These are phyloP conservation scores for Drosophila sechellia DNA, from an alignment of 1,140 invertebrate species.

Conservation along the genomic window DNA sequence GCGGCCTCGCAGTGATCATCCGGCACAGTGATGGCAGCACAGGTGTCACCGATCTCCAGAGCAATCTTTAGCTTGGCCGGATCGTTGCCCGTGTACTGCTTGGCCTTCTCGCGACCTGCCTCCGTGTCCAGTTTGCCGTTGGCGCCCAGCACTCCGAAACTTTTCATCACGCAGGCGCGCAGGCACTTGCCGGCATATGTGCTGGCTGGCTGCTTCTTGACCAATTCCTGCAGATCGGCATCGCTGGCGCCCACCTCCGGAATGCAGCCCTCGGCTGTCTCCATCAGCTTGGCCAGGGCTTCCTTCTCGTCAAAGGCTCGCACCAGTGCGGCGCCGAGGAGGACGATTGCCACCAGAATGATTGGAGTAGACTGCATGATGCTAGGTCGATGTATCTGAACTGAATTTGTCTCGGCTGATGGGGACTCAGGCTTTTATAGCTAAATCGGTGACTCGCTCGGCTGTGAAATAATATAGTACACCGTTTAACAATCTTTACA, in stretches of 20 bases:
- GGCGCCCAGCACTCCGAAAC: constrained; percentile 30
- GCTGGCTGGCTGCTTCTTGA: constrained; percentile 48
- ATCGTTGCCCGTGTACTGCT: constrained; percentile 58
- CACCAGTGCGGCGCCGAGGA: constrained; percentile 33
- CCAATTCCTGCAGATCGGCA: constrained; percentile 42
- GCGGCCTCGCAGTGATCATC: constrained; percentile 68
- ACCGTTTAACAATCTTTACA: constrained; percentile 28
- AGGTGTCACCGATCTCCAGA: constrained; percentile 63
- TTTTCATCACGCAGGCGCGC: constrained; percentile 71
- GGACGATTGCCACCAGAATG: constrained; percentile 22
- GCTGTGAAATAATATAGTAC: constrained; percentile 68
- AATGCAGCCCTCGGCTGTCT: constrained; percentile 44
- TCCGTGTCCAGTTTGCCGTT: constrained; percentile 56
- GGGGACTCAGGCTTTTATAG: constrained; percentile 28
- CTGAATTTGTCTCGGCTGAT: constrained; percentile 4
- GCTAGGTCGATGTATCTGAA: constrained; percentile 17
- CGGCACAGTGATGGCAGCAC: constrained; percentile 48
- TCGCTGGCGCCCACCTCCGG: constrained; percentile 49
- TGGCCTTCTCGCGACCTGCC: constrained; percentile 58
- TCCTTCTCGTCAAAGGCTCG: constrained; percentile 59
- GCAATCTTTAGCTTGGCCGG: constrained; percentile 60
- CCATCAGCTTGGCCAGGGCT: constrained; percentile 55
- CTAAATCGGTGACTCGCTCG: constrained; percentile 30
- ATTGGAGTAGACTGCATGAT: constrained; percentile 45
- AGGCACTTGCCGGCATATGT: constrained; percentile 61